Conservation (phyloP, 2,113 vertebrate species). For the Eptesicus fuscus region DNA sequence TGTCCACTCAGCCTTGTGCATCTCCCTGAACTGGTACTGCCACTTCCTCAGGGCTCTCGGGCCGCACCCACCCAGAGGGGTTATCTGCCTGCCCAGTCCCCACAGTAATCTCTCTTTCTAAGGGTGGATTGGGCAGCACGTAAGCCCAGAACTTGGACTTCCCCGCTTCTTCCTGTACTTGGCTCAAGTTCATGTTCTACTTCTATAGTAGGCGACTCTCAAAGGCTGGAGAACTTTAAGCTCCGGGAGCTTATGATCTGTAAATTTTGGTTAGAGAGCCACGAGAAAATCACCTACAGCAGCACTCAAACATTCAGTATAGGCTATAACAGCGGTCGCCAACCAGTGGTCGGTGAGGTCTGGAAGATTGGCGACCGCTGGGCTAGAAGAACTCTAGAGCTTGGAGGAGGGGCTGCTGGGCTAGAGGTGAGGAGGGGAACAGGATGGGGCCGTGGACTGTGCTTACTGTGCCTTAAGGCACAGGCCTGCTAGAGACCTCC, state of each 20-base stretch:
- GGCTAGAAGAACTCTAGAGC: neutral
- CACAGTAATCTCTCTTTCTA: fast-evolving
- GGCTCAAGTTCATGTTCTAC: neutral
- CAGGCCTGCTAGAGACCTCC: neutral
- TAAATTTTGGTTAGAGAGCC: neutral
- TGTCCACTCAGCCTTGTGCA: neutral
- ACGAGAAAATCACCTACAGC: neutral
- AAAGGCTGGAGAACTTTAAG: neutral
- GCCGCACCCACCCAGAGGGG: neutral
- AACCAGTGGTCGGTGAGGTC: no score
- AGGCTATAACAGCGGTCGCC: neutral
- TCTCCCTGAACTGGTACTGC: fast-evolving
- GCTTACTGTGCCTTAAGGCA: fast-evolving
- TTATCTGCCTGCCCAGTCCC: neutral
- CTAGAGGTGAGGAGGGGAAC: neutral
- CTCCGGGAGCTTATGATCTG: neutral
- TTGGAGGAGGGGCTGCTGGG: neutral
- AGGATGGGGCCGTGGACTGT: fast-evolving
- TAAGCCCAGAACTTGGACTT: neutral
- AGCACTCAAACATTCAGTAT: neutral
- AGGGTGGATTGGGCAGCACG: neutral
- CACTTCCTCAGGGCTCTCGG: fast-evolving
- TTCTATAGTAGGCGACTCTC: neutral
- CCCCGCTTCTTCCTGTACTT: no score
- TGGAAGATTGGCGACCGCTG: no score